Evolutionary conservation across 2,113 vertebrate species (phyloP), one percentile per base, ranked within the genome.

Genomic region (Hemiprocne comata): DNA sequence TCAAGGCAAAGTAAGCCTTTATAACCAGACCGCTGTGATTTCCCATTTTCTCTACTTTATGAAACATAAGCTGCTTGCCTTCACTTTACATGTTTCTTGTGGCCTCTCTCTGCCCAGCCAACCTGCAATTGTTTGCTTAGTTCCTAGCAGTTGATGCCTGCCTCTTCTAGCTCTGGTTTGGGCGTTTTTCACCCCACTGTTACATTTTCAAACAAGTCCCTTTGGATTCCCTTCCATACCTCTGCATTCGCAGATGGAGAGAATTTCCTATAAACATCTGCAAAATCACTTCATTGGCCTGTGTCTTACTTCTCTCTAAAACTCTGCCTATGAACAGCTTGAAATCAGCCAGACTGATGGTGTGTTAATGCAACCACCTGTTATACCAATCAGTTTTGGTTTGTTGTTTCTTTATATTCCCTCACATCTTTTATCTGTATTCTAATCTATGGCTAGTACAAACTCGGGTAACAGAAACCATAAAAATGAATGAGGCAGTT

Each of bases 281-380:
- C 28, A 89, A 92, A 94, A 65, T 7, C 17, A 36, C 19, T 78
- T 84, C 10, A 64, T 26, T 87, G 33, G 72, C 11, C 21, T 93
- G 71, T 81, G 19, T 74, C 69, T 65, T 78, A 58, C 8, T 77
- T 26, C 60, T 75, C 24, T 90, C 69, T 92, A 53, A 85, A 95
- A 82, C 28, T 87, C 48, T 67, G 18, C 17, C 33, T 65, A 28
- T 1, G 3, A 89, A 44, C 18, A 90, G 44, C 51, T 71, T 23
- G 16, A 81, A 89, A 87, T 84, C 80, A 87, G 69, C 26, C 88
- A 86, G 42, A 40, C 29, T 95, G 86, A 65, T 92, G 73, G 15
- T 89, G n/a, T 90, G 48, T 78, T 92, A 92, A 81, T 86, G 34
- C 89, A 94, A 92, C 89, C 95, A 95, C 96, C 91, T 96, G 96